Percentiles rank a stretch among this genome's conserved stretches.
phyloP scores from a whole-genome alignment of 2,113 vertebrate genomes.

The Dinomys branickii region DNA sequence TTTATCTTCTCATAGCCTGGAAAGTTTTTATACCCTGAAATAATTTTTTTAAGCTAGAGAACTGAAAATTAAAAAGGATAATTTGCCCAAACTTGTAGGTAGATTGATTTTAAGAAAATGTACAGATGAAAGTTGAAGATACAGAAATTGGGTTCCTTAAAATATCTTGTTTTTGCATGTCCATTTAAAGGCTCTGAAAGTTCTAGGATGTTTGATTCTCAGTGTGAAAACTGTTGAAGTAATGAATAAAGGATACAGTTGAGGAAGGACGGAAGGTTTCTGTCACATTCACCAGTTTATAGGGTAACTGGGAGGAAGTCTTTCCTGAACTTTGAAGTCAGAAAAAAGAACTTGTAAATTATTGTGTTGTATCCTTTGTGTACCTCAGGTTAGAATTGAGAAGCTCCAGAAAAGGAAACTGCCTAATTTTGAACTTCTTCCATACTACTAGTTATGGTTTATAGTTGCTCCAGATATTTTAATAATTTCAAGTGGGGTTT shows the following conservation, averaged over 20 bases:
- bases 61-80: neutral
- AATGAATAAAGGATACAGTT: neutral
- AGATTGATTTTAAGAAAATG: neutral
- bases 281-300: neutral
- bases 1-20: neutral
- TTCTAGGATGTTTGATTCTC: neutral
- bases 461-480: neutral
- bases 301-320: neutral
- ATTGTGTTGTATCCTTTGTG: neutral
- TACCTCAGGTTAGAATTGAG: neutral
- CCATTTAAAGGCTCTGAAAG: neutral
- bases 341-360: neutral
- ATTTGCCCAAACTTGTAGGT: neutral
- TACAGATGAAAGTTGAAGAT: neutral
- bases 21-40: neutral
- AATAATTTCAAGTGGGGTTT: neutral
- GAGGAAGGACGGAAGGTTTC: neutral
- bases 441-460: neutral
- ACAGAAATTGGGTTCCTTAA: neutral
- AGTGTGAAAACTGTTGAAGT: neutral
- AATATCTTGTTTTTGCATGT: neutral
- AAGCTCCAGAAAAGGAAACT: neutral
- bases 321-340: neutral
- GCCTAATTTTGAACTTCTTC: neutral
- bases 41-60: neutral